Percentiles rank a stretch among this genome's conserved stretches.
Conservation (phyloP, 1,140 invertebrate species). For the Drosophila kikkawai region DNA sequence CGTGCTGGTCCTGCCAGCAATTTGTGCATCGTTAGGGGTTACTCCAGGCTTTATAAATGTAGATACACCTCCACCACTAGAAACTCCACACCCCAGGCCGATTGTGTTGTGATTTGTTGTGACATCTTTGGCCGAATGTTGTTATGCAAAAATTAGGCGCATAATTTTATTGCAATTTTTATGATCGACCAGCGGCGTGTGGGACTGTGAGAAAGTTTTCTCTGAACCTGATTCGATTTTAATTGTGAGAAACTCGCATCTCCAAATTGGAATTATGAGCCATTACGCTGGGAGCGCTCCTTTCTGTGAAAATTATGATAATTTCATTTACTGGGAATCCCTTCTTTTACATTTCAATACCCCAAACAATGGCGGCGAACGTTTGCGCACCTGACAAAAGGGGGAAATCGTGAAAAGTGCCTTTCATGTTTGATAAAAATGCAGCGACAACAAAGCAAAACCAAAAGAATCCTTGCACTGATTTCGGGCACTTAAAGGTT, state of each 20-base stretch:
- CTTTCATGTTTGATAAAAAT: conserved; percentile 75
- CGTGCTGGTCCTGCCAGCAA: conserved; percentile 48
- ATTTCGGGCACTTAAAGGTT: conserved; percentile 74
- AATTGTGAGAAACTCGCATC: conserved; percentile 69
- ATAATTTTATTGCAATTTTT: conserved; percentile 85
- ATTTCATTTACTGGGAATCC: conserved; percentile 68
- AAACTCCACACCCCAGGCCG: conserved; percentile 18
- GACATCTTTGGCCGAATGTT: conserved; percentile 75
- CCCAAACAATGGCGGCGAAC: conserved; percentile 20
- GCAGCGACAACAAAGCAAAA: conserved; percentile 59
- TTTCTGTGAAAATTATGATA: conserved; percentile 69
- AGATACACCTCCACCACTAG: conserved; percentile 7
- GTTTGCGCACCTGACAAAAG: conserved; percentile 71
- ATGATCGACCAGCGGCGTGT: conserved; percentile 54
- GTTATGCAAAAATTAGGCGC: conserved; percentile 84
- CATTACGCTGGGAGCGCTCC: conserved; percentile 42
- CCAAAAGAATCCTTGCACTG: conserved; percentile 50
- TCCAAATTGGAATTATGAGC: conserved; percentile 58
- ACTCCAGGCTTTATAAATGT: conserved; percentile 23
- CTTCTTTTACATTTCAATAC: conserved; percentile 6
- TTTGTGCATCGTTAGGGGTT: conserved; percentile 79
- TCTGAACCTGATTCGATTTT: conserved; percentile 67
- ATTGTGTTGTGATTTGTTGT: conserved; percentile 79
- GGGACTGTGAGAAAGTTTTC: conserved; percentile 47
- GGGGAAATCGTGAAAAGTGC: conserved; percentile 61